These are phyloP conservation scores for Smutsia temminckii DNA, from an alignment of 2,797 vertebrate species.

Conservation along the genomic window DNA sequence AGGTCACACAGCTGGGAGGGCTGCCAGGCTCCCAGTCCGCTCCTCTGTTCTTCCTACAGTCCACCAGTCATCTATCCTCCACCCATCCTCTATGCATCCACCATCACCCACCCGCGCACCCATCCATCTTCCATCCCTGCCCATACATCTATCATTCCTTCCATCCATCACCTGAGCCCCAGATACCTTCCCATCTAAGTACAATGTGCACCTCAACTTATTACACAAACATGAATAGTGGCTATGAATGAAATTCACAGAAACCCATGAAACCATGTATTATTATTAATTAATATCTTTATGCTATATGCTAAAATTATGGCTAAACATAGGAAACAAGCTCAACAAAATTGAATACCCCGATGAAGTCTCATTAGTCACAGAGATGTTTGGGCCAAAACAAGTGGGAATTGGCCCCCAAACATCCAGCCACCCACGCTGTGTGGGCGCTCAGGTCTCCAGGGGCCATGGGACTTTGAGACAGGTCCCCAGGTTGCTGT, in stretches of 20 bases:
- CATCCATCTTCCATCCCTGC: neutral
- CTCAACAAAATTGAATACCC: neutral
- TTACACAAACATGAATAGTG: accelerated
- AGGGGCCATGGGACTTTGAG: neutral
- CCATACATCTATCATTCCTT: too few species aligned
- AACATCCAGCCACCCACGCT: neutral
- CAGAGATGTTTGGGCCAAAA: accelerated
- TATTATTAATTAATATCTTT: accelerated
- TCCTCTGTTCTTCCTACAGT: too few species aligned
- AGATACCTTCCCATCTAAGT: neutral
- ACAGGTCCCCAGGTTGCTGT: neutral
- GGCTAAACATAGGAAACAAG: too few species aligned
- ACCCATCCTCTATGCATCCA: too few species aligned
- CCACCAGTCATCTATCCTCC: neutral
- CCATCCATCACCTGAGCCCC: neutral
- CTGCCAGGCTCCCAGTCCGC: neutral
- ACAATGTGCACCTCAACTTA: neutral
- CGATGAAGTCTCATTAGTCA: neutral
- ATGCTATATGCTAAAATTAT: accelerated
- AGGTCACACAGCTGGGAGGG: neutral
- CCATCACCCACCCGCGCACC: too few species aligned
- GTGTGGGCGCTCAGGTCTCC: accelerated
- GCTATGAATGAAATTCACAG: neutral
- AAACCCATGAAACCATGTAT: accelerated
- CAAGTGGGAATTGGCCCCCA: neutral